These are phyloP conservation scores for Calephelis nemesis DNA, from an alignment of 1,140 invertebrate species.

Conservation along the genomic window DNA sequence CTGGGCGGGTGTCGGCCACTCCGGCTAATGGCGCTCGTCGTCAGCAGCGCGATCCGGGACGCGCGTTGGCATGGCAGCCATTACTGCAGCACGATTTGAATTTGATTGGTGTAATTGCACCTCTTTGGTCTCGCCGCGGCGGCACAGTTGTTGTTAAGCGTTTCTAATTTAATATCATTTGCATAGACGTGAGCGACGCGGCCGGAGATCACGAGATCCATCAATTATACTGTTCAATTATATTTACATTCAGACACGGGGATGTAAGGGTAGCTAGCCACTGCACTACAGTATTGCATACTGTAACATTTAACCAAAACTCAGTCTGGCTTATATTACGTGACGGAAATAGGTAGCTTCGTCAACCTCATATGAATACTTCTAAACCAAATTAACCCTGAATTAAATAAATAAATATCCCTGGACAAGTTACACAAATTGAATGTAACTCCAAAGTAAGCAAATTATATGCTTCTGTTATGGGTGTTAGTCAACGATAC, in stretches of 20 bases:
- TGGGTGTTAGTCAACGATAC: no score
- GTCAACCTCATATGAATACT: no score
- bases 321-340: no score
- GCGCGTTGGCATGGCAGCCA: conserved; percentile 34
- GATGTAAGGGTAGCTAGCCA: no score
- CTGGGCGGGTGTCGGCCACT: conserved; percentile 6
- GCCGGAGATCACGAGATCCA: background rate
- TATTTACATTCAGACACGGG: background rate
- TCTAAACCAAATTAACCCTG: no score
- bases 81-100: conserved; percentile 73
- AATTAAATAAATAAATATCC: no score
- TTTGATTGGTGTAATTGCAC: conserved; percentile 78
- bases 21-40: conserved; percentile 42
- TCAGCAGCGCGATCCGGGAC: conserved; percentile 33
- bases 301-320: no score
- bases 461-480: no score
- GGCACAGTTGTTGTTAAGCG: conserved; percentile 77
- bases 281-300: no score
- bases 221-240: background rate
- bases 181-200: conserved; percentile 65
- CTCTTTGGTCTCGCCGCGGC: conserved; percentile 62
- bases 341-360: no score
- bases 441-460: no score
- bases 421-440: no score
- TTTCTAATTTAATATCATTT: conserved; percentile 78